A percentile compares a stretch with the other conserved stretches of the same genome.
Conservation (phyloP, 2,113 vertebrate genomes). For the Xenopus laevis region DNA sequence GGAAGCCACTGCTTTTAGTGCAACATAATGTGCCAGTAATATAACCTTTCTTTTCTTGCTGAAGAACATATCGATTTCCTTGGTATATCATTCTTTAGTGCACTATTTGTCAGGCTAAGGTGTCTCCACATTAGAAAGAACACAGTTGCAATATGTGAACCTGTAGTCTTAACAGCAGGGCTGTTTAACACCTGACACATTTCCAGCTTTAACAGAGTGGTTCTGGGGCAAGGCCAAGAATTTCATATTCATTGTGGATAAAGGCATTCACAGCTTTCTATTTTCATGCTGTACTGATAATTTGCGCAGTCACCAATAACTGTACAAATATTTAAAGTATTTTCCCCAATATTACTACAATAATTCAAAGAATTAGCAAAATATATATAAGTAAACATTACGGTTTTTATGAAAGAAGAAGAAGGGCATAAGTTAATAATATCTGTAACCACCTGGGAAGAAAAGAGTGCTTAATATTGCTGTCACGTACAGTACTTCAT, state of each 20-base stretch:
- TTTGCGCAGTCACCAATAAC: no score
- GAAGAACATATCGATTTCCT: conserved; percentile 40
- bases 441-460: no score
- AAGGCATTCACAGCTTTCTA: no score
- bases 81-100: conserved; percentile 10
- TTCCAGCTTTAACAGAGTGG: conserved; percentile 9
- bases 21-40: conserved; percentile 31
- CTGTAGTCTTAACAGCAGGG: not conserved
- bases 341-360: no score
- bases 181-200: conserved; percentile 20
- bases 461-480: no score
- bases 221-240: conserved; percentile 1
- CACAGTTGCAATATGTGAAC: conserved; percentile 30
- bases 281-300: no score
- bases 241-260: conserved; percentile 30
- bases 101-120: conserved; percentile 10
- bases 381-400: no score
- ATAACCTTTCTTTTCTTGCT: conserved; percentile 5
- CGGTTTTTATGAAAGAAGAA: no score
- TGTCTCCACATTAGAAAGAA: conserved; percentile 6
- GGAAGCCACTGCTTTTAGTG: conserved; percentile 9
- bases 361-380: no score
- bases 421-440: no score
- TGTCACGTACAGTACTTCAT: no score
- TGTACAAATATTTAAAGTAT: no score